Evolutionary conservation across 1,140 invertebrate species (phyloP).

Genomic region (Cepaea nemoralis): DNA sequence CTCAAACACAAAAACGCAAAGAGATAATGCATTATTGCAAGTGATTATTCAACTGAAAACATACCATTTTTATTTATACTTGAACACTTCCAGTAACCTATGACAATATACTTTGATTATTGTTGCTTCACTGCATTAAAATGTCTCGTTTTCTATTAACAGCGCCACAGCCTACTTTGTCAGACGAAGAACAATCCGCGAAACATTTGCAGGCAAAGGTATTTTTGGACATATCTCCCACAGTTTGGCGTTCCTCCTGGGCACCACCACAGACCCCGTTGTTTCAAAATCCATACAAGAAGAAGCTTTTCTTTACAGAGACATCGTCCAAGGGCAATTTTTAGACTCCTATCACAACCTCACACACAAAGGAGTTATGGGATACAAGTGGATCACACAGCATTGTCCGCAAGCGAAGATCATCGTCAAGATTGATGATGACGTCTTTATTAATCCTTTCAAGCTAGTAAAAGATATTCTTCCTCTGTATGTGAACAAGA

Average conservation of each 20-base stretch:
- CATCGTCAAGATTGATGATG: conserved; percentile 90
- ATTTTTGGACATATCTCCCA: conserved; percentile 12
- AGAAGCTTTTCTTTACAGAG: conserved; percentile 45
- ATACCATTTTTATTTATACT: no score
- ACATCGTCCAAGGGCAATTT: conserved; percentile 67
- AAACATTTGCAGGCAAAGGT: not conserved
- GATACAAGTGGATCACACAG: conserved; percentile 82
- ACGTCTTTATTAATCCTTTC: conserved; percentile 84
- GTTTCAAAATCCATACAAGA: conserved; percentile 62
- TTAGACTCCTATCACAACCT: conserved; percentile 66
- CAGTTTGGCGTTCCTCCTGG: conserved; percentile 7
- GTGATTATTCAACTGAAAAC: no score
- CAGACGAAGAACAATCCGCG: conserved; percentile 2
- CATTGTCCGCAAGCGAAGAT: conserved; percentile 79
- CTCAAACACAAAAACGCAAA: no score
- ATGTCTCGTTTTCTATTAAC: not conserved
- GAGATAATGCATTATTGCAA: no score
- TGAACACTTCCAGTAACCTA: no score
- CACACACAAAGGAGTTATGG: conserved; percentile 80
- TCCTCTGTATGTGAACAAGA: conserved; percentile 19
- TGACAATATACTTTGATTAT: no score
- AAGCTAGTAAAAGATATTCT: conserved; percentile 2
- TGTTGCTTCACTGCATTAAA: no score
- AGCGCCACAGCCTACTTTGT: conserved; percentile 21
- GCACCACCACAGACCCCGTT: not conserved